Percentiles rank a stretch among this genome's conserved stretches.
phyloP scores from a whole-genome alignment of 2,797 vertebrate species.

The Scolopax rusticola region DNA sequence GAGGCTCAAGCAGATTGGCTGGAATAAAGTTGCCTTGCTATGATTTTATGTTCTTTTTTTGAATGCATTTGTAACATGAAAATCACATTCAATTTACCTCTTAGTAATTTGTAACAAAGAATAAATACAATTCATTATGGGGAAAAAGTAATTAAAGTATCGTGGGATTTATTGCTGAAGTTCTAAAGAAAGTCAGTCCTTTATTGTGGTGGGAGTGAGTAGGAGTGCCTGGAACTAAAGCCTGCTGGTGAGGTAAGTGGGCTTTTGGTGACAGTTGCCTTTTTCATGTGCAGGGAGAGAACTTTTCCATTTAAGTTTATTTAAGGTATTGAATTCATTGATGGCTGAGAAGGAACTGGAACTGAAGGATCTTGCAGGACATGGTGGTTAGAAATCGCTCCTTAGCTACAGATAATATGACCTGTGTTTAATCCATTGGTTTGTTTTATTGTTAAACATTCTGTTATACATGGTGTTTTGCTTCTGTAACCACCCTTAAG shows the following conservation, averaged over 20 bases:
- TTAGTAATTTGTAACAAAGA: neutral
- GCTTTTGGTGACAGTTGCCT: neutral
- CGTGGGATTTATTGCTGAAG: neutral
- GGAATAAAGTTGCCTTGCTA: neutral
- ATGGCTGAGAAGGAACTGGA: neutral
- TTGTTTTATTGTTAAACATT: constrained; percentile 4
- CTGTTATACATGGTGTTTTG: neutral
- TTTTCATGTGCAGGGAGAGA: neutral
- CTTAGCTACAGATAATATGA: neutral
- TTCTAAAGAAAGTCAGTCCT: neutral
- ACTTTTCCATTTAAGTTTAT: neutral
- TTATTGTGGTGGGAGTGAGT: neutral
- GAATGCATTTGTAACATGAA: neutral
- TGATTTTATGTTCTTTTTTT: neutral
- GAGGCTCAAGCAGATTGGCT: neutral
- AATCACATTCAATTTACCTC: neutral
- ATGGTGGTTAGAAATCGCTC: neutral
- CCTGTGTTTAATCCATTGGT: neutral
- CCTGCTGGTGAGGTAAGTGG: neutral
- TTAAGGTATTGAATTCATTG: neutral
- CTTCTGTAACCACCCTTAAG: neutral
- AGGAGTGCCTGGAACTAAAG: neutral
- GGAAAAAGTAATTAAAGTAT: neutral
- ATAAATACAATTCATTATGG: neutral
- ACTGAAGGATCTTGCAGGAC: neutral